Percentiles rank a stretch among this genome's conserved stretches.
These are phyloP conservation scores for Bombus superbus DNA, from an alignment of 1,140 invertebrate genomes.

Conservation along the genomic window DNA sequence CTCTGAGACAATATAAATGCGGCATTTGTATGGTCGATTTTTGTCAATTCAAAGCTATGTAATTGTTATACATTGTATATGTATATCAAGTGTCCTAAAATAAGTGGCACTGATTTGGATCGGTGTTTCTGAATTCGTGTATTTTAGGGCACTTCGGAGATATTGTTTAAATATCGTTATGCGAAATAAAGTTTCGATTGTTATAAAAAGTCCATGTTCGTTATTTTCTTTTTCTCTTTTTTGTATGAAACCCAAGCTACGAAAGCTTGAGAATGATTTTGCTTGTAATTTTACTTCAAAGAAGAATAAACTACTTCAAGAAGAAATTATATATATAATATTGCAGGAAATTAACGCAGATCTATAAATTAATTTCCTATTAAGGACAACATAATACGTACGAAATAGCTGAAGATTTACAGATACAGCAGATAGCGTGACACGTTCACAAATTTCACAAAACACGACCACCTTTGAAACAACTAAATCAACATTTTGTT, in stretches of 20 bases:
- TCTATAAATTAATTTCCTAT: no score
- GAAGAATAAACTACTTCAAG: not conserved
- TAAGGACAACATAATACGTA: no score
- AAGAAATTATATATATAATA: not conserved
- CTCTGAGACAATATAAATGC: conserved; percentile 15
- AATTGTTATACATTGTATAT: not conserved
- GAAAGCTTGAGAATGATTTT: not conserved
- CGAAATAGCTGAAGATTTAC: no score
- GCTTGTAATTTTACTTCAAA: no score
- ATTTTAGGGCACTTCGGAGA: not conserved
- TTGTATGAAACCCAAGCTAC: no score
- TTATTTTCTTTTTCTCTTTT: not conserved
- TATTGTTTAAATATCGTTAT: not conserved
- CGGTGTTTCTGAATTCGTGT: not conserved
- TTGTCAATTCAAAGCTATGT: not conserved
- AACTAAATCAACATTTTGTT: not conserved
- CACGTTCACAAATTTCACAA: no score
- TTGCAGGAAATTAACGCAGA: no score
- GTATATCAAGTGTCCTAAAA: not conserved
- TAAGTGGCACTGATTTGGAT: not conserved
- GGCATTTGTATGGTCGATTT: not conserved
- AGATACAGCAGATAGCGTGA: no score
- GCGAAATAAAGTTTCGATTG: conserved; percentile 10
- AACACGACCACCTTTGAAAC: not conserved
- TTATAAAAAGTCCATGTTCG: not conserved